phyloP scores from a whole-genome alignment of 2,888 invertebrate species.

The Hypercompe scribonia region DNA sequence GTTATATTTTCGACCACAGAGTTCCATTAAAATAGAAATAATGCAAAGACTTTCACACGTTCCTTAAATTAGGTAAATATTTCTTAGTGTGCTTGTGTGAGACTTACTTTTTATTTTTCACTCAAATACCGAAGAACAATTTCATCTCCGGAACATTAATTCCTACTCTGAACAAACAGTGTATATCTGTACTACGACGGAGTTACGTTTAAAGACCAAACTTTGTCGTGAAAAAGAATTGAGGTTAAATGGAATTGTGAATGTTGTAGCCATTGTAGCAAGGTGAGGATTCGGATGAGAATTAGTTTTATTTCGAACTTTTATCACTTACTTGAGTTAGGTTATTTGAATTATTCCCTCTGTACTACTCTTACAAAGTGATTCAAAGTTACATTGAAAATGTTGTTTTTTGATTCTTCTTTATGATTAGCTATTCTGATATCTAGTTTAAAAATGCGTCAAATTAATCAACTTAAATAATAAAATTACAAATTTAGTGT shows the following conservation, averaged over 20 bases:
- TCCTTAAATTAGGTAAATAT: background rate
- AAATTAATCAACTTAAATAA: background rate
- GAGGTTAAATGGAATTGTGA: constrained; percentile 8
- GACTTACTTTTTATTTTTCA: constrained; percentile 8
- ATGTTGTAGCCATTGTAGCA: background rate
- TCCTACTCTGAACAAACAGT: constrained; percentile 9
- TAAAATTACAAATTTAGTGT: background rate
- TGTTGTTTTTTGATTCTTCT: background rate
- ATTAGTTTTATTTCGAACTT: background rate
- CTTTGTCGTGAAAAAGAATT: constrained; percentile 19
- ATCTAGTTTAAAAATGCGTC: no score
- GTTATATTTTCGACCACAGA: no score
- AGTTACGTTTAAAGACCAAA: constrained; percentile 9
- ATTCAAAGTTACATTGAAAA: background rate
- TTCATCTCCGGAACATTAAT: constrained; percentile 11
- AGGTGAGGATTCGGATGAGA: background rate
- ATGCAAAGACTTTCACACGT: background rate
- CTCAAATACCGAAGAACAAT: constrained; percentile 3
- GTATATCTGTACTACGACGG: background rate
- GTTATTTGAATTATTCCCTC: background rate
- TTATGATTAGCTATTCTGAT: background rate
- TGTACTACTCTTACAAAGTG: background rate
- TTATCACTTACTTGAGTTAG: background rate
- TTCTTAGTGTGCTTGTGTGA: constrained; percentile 1
- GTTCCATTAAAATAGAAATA: no score